These are phyloP conservation scores for Thalpophila matura DNA, from an alignment of 2,888 invertebrate genomes.

Conservation along the genomic window DNA sequence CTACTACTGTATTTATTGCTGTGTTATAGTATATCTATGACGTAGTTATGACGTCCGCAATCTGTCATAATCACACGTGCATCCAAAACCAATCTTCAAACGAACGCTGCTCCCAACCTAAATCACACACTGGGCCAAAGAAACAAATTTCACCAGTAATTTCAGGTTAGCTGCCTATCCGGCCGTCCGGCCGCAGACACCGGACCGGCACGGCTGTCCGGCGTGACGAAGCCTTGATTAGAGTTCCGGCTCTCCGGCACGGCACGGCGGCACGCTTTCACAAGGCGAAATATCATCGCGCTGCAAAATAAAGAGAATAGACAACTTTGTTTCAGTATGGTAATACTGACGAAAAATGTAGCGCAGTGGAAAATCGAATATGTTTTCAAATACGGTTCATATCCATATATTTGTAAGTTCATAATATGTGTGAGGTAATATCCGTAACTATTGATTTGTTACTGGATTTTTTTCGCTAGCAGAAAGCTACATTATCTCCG, in stretches of 20 bases:
- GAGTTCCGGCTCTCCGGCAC: constrained; percentile 58
- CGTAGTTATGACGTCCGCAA: not conserved
- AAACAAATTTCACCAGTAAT: constrained; percentile 56
- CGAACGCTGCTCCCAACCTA: constrained; percentile 4
- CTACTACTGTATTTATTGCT: too few species aligned
- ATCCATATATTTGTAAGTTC: too few species aligned
- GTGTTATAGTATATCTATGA: too few species aligned
- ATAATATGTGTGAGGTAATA: too few species aligned
- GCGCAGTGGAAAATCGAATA: not conserved
- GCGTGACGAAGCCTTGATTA: constrained; percentile 61
- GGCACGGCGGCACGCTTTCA: constrained; percentile 45
- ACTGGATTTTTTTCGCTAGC: too few species aligned
- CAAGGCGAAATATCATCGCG: constrained; percentile 48
- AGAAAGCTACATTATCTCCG: too few species aligned
- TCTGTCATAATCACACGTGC: not conserved
- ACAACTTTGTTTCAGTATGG: constrained; percentile 55
- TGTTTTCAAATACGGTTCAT: not conserved
- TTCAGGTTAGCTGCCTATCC: constrained; percentile 48
- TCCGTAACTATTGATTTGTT: too few species aligned
- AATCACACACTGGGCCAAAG: constrained; percentile 45
- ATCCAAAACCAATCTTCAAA: constrained; percentile 22
- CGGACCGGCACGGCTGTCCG: constrained; percentile 48
- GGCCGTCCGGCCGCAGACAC: constrained; percentile 29
- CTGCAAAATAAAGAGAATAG: constrained; percentile 51
- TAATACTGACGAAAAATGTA: constrained; percentile 48